Evolutionary conservation across 2,113 vertebrate species (phyloP).

Genomic region (Sitta europaea): DNA sequence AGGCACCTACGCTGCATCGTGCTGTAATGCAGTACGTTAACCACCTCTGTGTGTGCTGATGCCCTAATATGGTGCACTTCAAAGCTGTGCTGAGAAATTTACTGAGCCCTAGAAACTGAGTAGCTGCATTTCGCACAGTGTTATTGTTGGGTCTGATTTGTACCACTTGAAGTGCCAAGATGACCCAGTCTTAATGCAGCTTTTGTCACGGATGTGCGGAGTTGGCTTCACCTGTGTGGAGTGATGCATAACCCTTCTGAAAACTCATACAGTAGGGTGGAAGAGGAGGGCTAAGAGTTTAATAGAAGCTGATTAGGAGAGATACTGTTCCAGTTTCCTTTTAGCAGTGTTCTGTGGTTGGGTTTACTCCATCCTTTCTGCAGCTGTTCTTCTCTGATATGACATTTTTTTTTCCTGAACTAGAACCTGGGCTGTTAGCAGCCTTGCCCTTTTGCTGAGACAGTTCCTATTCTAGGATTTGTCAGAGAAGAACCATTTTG

Average conservation of each 20-base stretch:
- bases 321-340: not conserved
- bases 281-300: not conserved
- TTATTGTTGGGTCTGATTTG: not conserved
- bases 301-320: not conserved
- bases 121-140: not conserved
- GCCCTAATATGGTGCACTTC: not conserved
- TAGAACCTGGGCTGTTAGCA: not conserved
- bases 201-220: not conserved
- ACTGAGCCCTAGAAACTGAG: not conserved
- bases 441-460: not conserved
- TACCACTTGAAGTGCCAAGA: rapidly evolving
- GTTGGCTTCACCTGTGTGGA: not conserved
- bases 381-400: not conserved
- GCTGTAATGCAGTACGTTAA: not conserved
- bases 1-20: conserved; percentile 21
- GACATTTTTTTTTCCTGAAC: not conserved
- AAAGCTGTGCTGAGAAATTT: not conserved
- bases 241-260: not conserved
- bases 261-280: not conserved
- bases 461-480: not conserved
- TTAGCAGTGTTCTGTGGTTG: not conserved
- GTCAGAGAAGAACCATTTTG: not conserved
- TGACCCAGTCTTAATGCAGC: not conserved
- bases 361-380: not conserved
- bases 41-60: conserved; percentile 22